These are phyloP conservation scores for Zaprionus taronus DNA, from an alignment of 1,140 invertebrate genomes.

Conservation along the genomic window DNA sequence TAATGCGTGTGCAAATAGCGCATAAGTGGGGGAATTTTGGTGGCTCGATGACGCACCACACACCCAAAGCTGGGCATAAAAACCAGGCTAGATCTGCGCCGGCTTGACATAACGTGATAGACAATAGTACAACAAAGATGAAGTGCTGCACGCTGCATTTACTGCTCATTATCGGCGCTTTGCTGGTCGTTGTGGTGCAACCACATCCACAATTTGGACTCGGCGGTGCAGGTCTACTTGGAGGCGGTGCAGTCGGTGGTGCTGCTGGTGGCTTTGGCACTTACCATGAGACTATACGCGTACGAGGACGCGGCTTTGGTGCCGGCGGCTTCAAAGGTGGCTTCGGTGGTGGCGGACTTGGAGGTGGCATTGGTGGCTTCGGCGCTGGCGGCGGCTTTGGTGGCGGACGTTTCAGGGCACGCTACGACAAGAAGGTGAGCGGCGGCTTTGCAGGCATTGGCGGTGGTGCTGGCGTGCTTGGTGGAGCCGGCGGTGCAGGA, in stretches of 20 bases:
- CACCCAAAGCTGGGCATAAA: slow-evolving; percentile 46
- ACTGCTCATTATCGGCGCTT: slow-evolving; percentile 35
- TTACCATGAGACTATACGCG: slow-evolving; percentile 65
- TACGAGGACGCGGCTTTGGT: slow-evolving; percentile 69
- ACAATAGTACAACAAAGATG: slow-evolving; percentile 34
- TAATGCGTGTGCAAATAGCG: slow-evolving; percentile 46
- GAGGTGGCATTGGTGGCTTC: slow-evolving; percentile 56
- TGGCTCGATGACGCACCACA: slow-evolving; percentile 32
- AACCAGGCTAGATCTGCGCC: slow-evolving; percentile 22
- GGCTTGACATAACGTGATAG: slow-evolving; percentile 42
- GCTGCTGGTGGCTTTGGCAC: slow-evolving; percentile 62
- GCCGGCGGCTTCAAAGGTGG: slow-evolving; percentile 49
- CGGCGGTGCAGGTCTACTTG: slow-evolving; percentile 53
- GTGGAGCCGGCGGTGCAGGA: slow-evolving; percentile 48
- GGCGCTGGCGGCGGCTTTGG: slow-evolving; percentile 47
- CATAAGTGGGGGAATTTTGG: slow-evolving; percentile 28
- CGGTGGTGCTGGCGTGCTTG: slow-evolving; percentile 49
- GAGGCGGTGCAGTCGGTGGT: slow-evolving; percentile 43
- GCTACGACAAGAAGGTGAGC: slow-evolving; percentile 27
- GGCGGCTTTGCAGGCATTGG: slow-evolving; percentile 48
- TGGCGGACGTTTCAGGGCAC: slow-evolving; percentile 38
- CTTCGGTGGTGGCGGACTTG: slow-evolving; percentile 37
- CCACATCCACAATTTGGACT: slow-evolving; percentile 57
- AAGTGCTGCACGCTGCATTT: slow-evolving; percentile 46
- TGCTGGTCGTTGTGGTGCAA: slow-evolving; percentile 39